Evolutionary conservation across 1,140 invertebrate genomes (phyloP).

Genomic region (Zaprionus ornatus): DNA sequence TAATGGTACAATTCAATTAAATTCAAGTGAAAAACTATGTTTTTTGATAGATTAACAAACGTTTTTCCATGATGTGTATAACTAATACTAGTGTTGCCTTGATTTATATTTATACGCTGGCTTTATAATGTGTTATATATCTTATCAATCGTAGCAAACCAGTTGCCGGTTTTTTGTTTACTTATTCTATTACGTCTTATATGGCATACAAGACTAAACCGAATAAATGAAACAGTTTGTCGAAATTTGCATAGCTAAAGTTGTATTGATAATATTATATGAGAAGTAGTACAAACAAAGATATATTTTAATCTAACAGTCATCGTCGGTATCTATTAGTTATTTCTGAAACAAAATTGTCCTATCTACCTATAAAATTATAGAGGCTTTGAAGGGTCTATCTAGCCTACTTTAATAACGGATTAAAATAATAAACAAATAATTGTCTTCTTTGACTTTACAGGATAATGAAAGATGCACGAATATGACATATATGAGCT

Average conservation of each 20-base stretch:
- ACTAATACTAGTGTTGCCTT: background rate
- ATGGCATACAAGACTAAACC: background rate
- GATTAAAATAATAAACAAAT: background rate
- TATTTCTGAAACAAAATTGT: no score
- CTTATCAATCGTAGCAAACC: background rate
- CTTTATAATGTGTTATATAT: slow-evolving; percentile 1
- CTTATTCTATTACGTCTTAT: background rate
- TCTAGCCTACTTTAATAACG: background rate
- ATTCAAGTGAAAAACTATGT: background rate
- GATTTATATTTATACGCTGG: background rate
- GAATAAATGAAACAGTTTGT: background rate
- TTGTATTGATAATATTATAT: no score
- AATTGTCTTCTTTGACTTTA: background rate
- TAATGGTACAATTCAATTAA: background rate
- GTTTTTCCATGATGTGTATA: background rate
- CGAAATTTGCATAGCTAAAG: background rate
- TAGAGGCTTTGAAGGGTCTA: background rate
- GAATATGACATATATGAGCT: slow-evolving; percentile 78
- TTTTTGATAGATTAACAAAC: background rate
- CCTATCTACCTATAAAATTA: background rate
- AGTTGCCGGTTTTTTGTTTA: slow-evolving; percentile 8
- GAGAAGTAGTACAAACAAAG: no score
- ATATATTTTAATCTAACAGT: background rate
- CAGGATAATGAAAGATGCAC: slow-evolving; percentile 83
- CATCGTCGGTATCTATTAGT: no score